Conservation (phyloP, 2,888 invertebrate species). For the Nemurella pictetii region DNA sequence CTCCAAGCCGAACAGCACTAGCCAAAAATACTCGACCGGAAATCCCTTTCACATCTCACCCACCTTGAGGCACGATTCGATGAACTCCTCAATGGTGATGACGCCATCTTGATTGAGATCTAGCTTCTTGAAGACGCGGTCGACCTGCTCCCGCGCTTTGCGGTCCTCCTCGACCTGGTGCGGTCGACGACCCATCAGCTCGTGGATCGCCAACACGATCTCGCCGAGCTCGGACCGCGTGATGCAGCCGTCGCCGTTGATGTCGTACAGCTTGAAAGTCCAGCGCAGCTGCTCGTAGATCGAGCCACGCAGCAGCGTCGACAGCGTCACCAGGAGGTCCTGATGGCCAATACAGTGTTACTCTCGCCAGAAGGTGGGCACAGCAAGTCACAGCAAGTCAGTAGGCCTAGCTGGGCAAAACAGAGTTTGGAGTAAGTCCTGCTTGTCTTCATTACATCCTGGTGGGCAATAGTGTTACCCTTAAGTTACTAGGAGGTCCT, state of each 20-base stretch:
- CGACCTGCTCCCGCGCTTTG: conserved; percentile 84
- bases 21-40: too few species aligned
- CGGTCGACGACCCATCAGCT: conserved; percentile 79
- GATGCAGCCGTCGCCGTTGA: conserved; percentile 95
- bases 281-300: conserved; percentile 93
- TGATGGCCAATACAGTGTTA: too few species aligned
- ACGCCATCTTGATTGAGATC: conserved; percentile 92
- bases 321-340: conserved; percentile 92
- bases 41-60: too few species aligned
- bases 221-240: conserved; percentile 87
- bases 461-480: too few species aligned
- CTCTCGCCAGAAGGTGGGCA: too few species aligned
- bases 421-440: too few species aligned
- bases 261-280: conserved; percentile 96
- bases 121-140: conserved; percentile 85
- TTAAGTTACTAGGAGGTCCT: too few species aligned
- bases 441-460: too few species aligned
- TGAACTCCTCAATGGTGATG: conserved; percentile 93
- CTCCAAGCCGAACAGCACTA: too few species aligned
- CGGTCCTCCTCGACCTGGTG: conserved; percentile 81
- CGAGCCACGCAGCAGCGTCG: conserved; percentile 88
- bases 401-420: too few species aligned
- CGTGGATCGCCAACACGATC: conserved; percentile 88
- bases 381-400: too few species aligned
- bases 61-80: conserved; percentile 90